A percentile compares a stretch with the other conserved stretches of the same genome.
Conservation (phyloP, 1,140 invertebrate species). For the Caenorhabditis latens region DNA sequence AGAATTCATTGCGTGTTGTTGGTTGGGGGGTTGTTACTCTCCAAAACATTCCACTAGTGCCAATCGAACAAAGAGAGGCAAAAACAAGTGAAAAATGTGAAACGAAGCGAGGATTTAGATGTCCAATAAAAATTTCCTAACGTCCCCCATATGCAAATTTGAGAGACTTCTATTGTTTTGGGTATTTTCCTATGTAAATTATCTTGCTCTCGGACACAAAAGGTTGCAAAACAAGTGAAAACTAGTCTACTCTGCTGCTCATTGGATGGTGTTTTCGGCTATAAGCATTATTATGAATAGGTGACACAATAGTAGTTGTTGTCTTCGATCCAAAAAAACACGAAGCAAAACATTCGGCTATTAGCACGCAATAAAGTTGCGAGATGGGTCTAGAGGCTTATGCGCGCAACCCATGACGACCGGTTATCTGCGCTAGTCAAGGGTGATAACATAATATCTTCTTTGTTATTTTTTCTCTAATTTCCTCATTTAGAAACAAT, state of each 20-base stretch:
- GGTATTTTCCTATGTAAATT: neutral
- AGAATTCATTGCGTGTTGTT: conserved; percentile 35
- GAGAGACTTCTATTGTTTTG: neutral
- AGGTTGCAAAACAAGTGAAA: no score
- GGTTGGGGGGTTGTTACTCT: conserved; percentile 24
- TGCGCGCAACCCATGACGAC: neutral
- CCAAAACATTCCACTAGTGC: conserved; percentile 2
- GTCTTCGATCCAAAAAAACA: conserved; percentile 27
- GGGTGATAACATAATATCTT: conserved; percentile 28
- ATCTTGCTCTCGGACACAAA: no score
- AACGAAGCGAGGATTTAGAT: conserved; percentile 11
- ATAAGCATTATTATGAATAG: neutral
- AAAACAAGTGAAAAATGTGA: conserved; percentile 27
- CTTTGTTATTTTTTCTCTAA: neutral
- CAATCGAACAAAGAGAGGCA: conserved; percentile 10
- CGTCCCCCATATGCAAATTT: neutral
- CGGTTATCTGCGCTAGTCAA: conserved; percentile 24
- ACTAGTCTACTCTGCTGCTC: no score
- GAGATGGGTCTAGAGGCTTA: conserved; percentile 17
- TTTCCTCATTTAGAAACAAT: neutral
- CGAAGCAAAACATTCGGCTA: conserved; percentile 31
- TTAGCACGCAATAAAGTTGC: conserved; percentile 48
- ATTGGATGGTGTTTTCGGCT: neutral
- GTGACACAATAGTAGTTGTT: conserved; percentile 3
- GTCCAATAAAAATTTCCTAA: neutral